Evolutionary conservation across 2,113 vertebrate species (phyloP).

Genomic region (Cynocephalus volans): DNA sequence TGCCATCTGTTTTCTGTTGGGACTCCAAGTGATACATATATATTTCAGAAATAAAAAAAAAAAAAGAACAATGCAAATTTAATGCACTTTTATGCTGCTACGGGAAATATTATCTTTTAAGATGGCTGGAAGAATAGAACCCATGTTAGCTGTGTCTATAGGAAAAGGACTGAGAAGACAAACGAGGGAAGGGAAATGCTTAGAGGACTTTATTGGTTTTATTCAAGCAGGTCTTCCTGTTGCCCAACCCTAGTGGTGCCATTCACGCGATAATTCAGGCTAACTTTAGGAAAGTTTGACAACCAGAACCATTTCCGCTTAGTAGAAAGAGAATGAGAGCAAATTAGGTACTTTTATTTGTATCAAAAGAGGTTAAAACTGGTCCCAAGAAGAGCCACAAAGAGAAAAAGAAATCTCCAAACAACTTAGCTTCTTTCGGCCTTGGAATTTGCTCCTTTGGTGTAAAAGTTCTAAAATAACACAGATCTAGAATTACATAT

Average conservation of each 20-base stretch:
- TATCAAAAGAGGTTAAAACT: background rate
- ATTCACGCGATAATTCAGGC: background rate
- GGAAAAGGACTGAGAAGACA: background rate
- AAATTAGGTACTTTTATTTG: background rate
- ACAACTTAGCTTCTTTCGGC: background rate
- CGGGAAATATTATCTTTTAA: background rate
- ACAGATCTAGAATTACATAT: background rate
- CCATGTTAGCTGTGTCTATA: background rate
- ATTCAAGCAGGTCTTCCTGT: background rate
- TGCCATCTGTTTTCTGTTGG: conserved; percentile 52
- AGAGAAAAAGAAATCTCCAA: background rate
- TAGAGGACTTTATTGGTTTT: background rate
- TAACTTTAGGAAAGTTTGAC: background rate
- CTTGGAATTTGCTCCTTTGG: background rate
- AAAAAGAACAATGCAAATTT: background rate
- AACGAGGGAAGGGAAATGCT: background rate
- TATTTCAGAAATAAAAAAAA: conserved; percentile 55
- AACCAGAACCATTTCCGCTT: conserved; percentile 14
- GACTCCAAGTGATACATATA: background rate
- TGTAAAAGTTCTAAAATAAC: background rate
- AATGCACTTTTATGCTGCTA: background rate
- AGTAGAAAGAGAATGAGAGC: background rate
- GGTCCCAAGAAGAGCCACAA: background rate
- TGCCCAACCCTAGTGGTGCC: background rate
- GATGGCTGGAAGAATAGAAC: background rate